A percentile compares a stretch with the other conserved stretches of the same genome.
Evolutionary conservation across 2,113 vertebrate genomes (phyloP).

Genomic region (Acrocephalus kingi): DNA sequence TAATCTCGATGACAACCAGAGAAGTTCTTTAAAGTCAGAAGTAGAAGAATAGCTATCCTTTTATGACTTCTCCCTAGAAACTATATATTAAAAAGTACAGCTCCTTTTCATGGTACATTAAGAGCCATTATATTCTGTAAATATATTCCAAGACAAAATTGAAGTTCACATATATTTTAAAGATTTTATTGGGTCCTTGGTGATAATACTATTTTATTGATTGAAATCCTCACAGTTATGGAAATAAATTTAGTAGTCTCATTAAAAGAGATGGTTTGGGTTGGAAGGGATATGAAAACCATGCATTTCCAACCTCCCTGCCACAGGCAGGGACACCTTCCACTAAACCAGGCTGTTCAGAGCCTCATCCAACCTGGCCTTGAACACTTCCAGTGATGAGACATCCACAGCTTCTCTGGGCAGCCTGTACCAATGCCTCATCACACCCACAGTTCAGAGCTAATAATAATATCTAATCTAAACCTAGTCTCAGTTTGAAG

Average conservation of each 20-base stretch:
- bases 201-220: not conserved
- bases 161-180: not conserved
- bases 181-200: not conserved
- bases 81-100: not conserved
- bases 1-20: not conserved
- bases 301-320: not conserved
- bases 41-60: not conserved
- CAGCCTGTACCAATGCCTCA: not conserved
- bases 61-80: not conserved
- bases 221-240: not conserved
- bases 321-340: fast-evolving
- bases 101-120: not conserved
- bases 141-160: not conserved
- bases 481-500: not conserved
- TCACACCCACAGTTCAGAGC: not conserved
- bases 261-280: not conserved
- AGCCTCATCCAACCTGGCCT: not conserved
- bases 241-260: not conserved
- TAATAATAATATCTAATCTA: not conserved
- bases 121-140: not conserved
- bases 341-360: not conserved
- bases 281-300: not conserved
- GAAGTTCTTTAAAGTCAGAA: not conserved
- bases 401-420: not conserved
- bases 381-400: not conserved